Percentiles rank a stretch among this genome's conserved stretches.
These are phyloP conservation scores for Chaenodraco wilsoni DNA, from an alignment of 2,797 vertebrate genomes.

Conservation along the genomic window DNA sequence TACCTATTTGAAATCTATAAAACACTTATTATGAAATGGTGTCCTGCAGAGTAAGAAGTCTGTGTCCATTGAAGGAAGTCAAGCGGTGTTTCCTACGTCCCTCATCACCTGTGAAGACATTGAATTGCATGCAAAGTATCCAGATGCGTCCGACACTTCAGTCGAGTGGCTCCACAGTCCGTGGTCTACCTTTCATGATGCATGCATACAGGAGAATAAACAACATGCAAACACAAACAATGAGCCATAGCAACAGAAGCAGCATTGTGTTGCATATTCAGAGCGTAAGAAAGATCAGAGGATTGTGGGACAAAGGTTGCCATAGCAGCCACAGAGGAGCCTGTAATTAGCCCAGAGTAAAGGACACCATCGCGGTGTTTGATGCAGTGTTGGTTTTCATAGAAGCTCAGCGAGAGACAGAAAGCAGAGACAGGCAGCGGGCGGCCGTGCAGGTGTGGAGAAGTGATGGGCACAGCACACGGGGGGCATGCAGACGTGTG, in stretches of 20 bases:
- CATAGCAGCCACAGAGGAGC: constrained; percentile 61
- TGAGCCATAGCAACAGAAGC: constrained; percentile 41
- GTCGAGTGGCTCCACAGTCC: not conserved
- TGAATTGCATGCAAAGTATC: constrained; percentile 49
- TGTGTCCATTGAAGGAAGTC: constrained; percentile 9
- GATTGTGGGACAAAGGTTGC: constrained; percentile 68
- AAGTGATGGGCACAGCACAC: constrained; percentile 1
- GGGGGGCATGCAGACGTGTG: constrained; percentile 40
- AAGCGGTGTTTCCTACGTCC: constrained; percentile 18
- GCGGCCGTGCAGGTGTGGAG: constrained; percentile 18
- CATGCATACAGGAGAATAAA: constrained; percentile 35
- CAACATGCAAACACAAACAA: constrained; percentile 54
- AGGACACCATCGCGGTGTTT: constrained; percentile 49
- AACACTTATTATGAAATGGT: not conserved
- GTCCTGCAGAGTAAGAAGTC: constrained; percentile 1
- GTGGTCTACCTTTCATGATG: not conserved
- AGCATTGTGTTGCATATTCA: constrained; percentile 37
- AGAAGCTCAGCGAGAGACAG: constrained; percentile 31
- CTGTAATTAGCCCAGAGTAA: constrained; percentile 57
- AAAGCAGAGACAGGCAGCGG: constrained; percentile 13
- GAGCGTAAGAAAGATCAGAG: constrained; percentile 53
- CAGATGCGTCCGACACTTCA: constrained; percentile 4
- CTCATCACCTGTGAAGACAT: constrained; percentile 1
- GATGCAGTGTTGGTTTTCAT: constrained; percentile 62
- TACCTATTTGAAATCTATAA: not conserved